Evolutionary conservation across 1,140 invertebrate species (phyloP), one percentile per base, ranked within the genome.

Genomic region (Copidosoma floridanum): DNA sequence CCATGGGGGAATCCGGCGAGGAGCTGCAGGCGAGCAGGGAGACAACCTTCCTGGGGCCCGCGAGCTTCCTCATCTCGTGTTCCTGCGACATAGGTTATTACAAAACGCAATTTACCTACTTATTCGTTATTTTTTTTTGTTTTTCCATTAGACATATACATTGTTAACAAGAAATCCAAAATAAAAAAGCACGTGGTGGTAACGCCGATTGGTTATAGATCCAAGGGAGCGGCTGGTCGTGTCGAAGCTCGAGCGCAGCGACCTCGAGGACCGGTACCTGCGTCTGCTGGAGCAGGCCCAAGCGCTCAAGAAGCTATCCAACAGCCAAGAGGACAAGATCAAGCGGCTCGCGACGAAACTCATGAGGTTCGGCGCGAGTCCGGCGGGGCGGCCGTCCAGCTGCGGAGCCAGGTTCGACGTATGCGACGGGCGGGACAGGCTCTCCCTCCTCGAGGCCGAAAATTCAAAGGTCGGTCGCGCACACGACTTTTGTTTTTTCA

Each of bases 261-360:
- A 79, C 7, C 58, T 81, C 8, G 79, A 81, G 38, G 78, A 81
- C 56, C 75, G 71, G 43, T 79, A 81, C 64, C 64, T 81, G 52
- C 67, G 74, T 23, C 12, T 81, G 24, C 63, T 74, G 6, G 77
- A 79, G 0, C 77, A 81, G n/a, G 61, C 69, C 12, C 66, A 67
- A 20, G 64, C 67, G 7, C 57, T 79, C 23, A 80, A 80, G 55
- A 78, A 79, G 62, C 63, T 78, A 16, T 75, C 65, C 7, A 78
- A 81, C 35, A 57, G 63, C 21, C 78, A 81, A 43, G 73, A 79
- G 23, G 79, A 80, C 32, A 80, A 80, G 52, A 74, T 81, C 10
- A 81, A 80, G 47, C 68, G 73, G 21, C 61, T 81, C 2, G 67
- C 72, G 2, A 80, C 79, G 0, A 80, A 79, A 62, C 35, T 81